A percentile compares a stretch with the other conserved stretches of the same genome.
These are phyloP conservation scores for Vollenhovia emeryi DNA, from an alignment of 1,140 invertebrate species.

Conservation along the genomic window DNA sequence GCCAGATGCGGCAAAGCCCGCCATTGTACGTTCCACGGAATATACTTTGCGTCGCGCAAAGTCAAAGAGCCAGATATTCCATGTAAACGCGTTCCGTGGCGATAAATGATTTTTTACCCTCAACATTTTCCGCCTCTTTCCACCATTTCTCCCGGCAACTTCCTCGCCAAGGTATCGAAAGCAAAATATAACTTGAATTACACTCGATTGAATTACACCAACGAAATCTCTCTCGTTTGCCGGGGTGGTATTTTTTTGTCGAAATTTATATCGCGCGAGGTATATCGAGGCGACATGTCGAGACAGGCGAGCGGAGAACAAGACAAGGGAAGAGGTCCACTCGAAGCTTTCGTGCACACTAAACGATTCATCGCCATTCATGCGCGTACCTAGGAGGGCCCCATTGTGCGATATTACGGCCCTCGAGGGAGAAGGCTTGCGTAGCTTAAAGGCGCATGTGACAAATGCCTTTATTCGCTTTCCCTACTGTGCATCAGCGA, in stretches of 20 bases:
- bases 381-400: slow-evolving; percentile 6
- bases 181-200: background rate
- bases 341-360: slow-evolving; percentile 42
- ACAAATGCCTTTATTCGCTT: slow-evolving; percentile 74
- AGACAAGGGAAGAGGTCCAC: slow-evolving; percentile 31
- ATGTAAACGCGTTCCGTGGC: background rate
- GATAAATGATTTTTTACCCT: background rate
- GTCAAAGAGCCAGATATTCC: slow-evolving; percentile 6
- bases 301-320: background rate
- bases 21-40: slow-evolving; percentile 18
- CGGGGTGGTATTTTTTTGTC: background rate
- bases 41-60: background rate
- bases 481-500: slow-evolving; percentile 40
- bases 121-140: background rate
- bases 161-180: background rate
- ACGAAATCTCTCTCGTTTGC: background rate
- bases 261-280: background rate
- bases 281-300: background rate
- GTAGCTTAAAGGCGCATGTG: slow-evolving; percentile 66
- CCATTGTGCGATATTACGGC: slow-evolving; percentile 65
- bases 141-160: no score
- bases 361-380: slow-evolving; percentile 62
- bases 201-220: background rate
- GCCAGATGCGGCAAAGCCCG: slow-evolving; percentile 12
- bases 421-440: slow-evolving; percentile 54